Base-by-base conservation (phyloP, 2,797 vertebrate genomes). In the Enteromius fasciolatus region DNA sequence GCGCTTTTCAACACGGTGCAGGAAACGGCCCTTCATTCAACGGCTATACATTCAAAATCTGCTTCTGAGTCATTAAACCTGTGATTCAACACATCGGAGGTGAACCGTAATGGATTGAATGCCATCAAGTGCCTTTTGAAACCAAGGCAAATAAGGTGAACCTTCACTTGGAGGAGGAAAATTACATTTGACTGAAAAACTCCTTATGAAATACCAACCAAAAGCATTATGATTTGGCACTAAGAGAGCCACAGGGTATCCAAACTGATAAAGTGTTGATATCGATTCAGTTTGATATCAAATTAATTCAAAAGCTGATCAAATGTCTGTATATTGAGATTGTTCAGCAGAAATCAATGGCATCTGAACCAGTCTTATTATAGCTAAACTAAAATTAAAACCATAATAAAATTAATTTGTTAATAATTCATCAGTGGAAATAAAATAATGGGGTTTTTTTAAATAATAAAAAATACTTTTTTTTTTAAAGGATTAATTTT, bases 71-170 rank as follows among this genome's bases (percentile, higher is more conserved):
- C 11, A 72, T 80, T 72, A 48, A 81, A 81, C 41, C 14, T 7
- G 25, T 81, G 79, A 81, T 57, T 81, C 79, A 72, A 72, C 52
- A n/a, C 50, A 59, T 69, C 9, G 36, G 12, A 59, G 33, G 50
- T 44, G 54, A 78, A 78, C 41, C 0, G 9, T 33, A 81, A 73
- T 50, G 20, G 54, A 73, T 5, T 81, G 14, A 73, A 61, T 31
- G 52, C 52, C 67, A n/a, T 80, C 4, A 46, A n/a, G 33, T 50
- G 68, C 28, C 50, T 72, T 59, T 2, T 4, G 20, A 33, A 25
- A 54, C n/a, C 48, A 57, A 52, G 50, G 18, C 39, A 63, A 70
- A 61, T 48, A 46, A 63, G 44, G 54, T 48, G 12, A 63, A 46
- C 17, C 25, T 59, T 52, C 5, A 20, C 17, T 14, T 70, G 15